Evolutionary conservation across 2,113 vertebrate species (phyloP), one percentile per base, ranked within the genome.

Genomic region (Aptenodytes forsteri): DNA sequence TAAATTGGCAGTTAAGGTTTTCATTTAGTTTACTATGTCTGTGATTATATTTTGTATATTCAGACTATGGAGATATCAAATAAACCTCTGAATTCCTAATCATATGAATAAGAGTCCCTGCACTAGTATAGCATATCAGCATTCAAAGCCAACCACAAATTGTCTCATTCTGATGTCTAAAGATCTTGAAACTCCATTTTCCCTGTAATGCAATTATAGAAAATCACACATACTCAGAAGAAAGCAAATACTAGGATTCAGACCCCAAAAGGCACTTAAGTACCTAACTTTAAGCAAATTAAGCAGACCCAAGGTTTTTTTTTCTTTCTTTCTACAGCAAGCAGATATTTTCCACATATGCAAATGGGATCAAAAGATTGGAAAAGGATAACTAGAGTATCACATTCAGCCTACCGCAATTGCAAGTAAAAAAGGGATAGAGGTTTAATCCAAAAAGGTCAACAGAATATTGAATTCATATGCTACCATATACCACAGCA

Each of bases 51-150:
- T 86, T 49, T 94, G 25, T 66, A 44, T 86, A 90, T 91, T 90
- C 46, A 81, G 50, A 47, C 38, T 73, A 36, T 17, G 47, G 52
- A 88, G 67, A 77, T 65, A 93, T 47, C 59, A 90, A 86, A 88
- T 73, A 97, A 95, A 96, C 23, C 16, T 81, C 58, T 90, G 79
- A 97, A 94, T 92, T 86, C 55, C 44, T 90, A 93, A 93, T 93
- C 15, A 83, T 40, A 38, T 13, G 32, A 81, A 84, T 71, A 81
- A 82, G n/a, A 71, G 18, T 71, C 2, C 34, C 29, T 75, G n/a
- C 21, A 89, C 36, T 71, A 67, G 10, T 73, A 62, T 38, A 81
- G 19, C 6, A 8, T 67, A 95, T 81, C 88, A 91, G 22, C 55
- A 94, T 89, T 93, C 88, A 90, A 81, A 83, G 42, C 71, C 71